Conservation (phyloP, 2,888 invertebrate genomes). For the Andrena minutula region DNA sequence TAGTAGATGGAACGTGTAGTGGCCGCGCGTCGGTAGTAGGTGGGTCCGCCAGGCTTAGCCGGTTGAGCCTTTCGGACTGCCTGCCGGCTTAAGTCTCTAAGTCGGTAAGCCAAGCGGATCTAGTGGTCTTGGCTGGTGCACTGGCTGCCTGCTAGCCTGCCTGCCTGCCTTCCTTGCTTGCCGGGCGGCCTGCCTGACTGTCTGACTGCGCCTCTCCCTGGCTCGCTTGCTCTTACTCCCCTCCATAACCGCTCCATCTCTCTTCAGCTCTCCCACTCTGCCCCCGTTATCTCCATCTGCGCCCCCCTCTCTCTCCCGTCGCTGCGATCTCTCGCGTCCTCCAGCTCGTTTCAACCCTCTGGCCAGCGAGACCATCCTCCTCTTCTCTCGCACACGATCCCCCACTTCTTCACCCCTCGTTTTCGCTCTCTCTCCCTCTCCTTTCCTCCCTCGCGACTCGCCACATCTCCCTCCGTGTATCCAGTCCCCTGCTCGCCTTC, state of each 20-base stretch:
- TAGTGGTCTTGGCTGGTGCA: conserved; percentile 82
- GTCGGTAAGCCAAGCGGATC: conserved; percentile 84
- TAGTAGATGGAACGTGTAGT: conserved; percentile 74
- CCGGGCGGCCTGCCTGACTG: conserved; percentile 82
- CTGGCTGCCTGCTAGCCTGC: conserved; percentile 86
- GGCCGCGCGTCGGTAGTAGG: conserved; percentile 74
- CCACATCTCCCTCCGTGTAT: background rate
- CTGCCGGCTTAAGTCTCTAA: conserved; percentile 84
- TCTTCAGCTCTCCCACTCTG: conserved; percentile 74
- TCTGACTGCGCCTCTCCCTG: conserved; percentile 82
- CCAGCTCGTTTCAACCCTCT: conserved; percentile 47
- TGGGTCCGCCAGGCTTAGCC: conserved; percentile 81
- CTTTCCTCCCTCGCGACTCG: background rate
- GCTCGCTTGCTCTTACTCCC: conserved; percentile 75
- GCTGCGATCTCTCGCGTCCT: conserved; percentile 55
- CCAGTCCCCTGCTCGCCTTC: background rate
- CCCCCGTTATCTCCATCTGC: conserved; percentile 64
- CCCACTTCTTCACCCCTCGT: conserved; percentile 10
- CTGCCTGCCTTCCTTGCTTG: conserved; percentile 81
- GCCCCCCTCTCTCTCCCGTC: conserved; percentile 40
- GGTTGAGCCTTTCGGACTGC: conserved; percentile 84
- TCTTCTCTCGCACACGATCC: conserved; percentile 27
- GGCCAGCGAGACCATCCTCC: background rate
- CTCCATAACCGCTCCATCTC: conserved; percentile 69
- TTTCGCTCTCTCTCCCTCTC: conserved; percentile 15